Evolutionary conservation across 2,113 vertebrate species (phyloP), one percentile per base, ranked within the genome.

Genomic region (Hippocampus comes): DNA sequence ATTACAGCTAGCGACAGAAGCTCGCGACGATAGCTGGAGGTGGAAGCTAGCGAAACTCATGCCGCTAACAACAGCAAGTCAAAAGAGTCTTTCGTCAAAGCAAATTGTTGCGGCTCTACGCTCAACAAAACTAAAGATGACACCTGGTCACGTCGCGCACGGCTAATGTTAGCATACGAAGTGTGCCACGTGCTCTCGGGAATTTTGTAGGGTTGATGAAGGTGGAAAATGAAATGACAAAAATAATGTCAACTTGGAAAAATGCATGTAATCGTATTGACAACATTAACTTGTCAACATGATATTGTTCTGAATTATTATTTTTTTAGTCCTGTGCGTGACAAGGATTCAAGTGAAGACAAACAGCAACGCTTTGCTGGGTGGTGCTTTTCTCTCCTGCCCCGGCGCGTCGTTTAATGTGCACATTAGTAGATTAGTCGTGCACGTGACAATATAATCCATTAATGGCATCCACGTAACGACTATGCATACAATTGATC

Each of bases 381-480:
- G 1, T 15, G 61, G 7, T 4, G 38, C 34, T 11, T 64, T 63
- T 23, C 20, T 34, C 5, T 61, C 59, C 15, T 9, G 27, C 14
- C 27, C 23, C 14, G 27, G 27, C 3, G 27, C 38, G 1, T 64
- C 38, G 34, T 42, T 64, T 64, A 41, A 42, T 64, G 38, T n/a
- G 63, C 63, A 42, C 38, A 64, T 64, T 43, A 64, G 63, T 30
- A 61, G 59, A 61, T 61, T 38, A 61, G 59, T 4, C 34, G 27
- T 23, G 34, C 63, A 20, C 17, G 38, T 64, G 38, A 43, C 21
- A 23, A 14, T 5, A 42, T 64, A 41, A 41, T 64, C 38, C 20
- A 64, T 64, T 42, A n/a, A 42, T 25, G 38, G 10, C 63, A 23
- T 64, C 8, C 38, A 63, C 34, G 23, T 18, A 41, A 42, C 5